Evolutionary conservation across 2,797 vertebrate species (phyloP).

Genomic region (Crax fasciolata): DNA sequence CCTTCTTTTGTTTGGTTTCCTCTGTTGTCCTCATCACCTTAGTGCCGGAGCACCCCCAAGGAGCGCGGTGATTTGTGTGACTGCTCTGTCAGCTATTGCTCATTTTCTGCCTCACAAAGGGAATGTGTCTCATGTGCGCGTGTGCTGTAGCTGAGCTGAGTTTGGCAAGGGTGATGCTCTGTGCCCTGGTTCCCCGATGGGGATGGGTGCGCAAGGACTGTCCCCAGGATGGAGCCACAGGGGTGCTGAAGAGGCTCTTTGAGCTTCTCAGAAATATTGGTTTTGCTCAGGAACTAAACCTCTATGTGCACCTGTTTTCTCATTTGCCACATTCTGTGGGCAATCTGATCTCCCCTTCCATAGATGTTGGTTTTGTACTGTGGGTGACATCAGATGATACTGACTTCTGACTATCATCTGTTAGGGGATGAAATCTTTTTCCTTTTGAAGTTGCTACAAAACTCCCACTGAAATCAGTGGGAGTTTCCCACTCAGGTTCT

Average conservation of each 20-base stretch:
- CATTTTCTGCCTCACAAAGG: neutral
- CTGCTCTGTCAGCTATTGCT: neutral
- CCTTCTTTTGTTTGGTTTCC: neutral
- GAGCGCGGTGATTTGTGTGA: accelerated
- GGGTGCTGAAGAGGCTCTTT: neutral
- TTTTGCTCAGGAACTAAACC: neutral
- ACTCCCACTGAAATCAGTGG: neutral
- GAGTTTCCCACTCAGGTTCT: neutral
- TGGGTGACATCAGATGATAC: neutral
- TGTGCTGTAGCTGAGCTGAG: neutral
- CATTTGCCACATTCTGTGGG: neutral
- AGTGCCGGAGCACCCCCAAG: neutral
- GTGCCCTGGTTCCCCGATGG: too few relatives aligned
- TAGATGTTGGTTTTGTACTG: neutral
- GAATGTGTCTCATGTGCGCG: neutral
- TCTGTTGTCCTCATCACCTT: neutral
- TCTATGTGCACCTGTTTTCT: neutral
- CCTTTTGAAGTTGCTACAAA: neutral
- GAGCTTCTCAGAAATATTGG: neutral
- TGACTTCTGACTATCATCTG: neutral
- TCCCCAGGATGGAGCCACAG: neutral
- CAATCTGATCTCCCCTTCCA: neutral
- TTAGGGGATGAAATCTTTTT: neutral
- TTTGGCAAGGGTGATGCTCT: neutral
- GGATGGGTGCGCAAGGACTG: neutral